Base-by-base conservation (phyloP, 2,888 invertebrate genomes). In the Leptinotarsa haldemani region DNA sequence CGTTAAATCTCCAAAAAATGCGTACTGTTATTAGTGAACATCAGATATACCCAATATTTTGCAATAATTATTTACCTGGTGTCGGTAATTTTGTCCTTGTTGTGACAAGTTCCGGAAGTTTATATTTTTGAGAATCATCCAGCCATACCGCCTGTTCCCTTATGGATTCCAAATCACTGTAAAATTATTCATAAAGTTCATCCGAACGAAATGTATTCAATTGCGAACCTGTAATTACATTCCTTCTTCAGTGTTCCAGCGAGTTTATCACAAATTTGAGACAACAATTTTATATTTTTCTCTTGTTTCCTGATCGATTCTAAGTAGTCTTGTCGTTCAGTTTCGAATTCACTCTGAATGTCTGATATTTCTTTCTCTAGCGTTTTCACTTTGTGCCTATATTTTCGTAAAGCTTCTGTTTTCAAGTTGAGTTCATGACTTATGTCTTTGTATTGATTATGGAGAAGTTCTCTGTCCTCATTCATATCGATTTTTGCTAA, bases 311-410 rank as follows among this genome's bases (percentile, higher is more conserved):
- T 88, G 48, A 95, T 94, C 0, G 94, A 93, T 83, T 95, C 95
- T 77, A 96, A 86, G 84, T 95, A 95, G 84, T 95, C 95, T n/a
- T 93, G 91, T 2, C 95, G 88, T 83, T 95, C 95, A 70, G 91
- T 89, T 86, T 95, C 94, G 86, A 95, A 95, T 87, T 95, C 95
- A 13, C 93, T 90, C 81, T 94, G 94, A 3, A 96, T 88, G 85
- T 95, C 95, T 5, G 89, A 87, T 25, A 95, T 92, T 86, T 95
- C 95, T 73, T 91, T 88, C 82, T 94, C 93, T 69, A 95, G 85
- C 20, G 90, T 88, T 81, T 91, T 91, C 25, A 92, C 90, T 88
- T 92, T 93, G 79, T 91, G 89, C 75, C 92, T 90, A 80, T 91
- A 92, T 76, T 90, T 90, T 81, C 92, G 90, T 48, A 94, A 86